Conservation (phyloP, 2,888 invertebrate species). For the Choristoneura rosaceana region DNA sequence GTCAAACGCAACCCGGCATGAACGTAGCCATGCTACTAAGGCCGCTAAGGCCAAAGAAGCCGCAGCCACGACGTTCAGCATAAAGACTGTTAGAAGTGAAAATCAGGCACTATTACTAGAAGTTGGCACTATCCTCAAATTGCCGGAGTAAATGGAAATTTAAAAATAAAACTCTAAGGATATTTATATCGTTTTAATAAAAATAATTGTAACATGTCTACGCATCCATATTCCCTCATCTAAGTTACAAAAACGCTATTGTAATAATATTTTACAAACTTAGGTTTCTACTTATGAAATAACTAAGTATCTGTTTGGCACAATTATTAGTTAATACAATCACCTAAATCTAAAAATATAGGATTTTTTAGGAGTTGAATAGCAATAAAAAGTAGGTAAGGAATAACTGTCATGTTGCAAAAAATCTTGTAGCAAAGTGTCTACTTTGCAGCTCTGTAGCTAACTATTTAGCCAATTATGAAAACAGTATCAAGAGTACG, state of each 20-base stretch:
- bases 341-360: constrained; percentile 36
- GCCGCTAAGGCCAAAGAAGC: neutral
- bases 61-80: neutral
- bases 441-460: no score
- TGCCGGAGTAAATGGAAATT: neutral
- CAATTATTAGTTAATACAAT: constrained; percentile 48
- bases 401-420: neutral
- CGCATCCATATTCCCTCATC: constrained; percentile 68
- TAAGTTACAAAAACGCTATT: constrained; percentile 71
- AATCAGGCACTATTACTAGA: neutral
- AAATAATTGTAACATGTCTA: constrained; percentile 72
- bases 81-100: neutral
- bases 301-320: constrained; percentile 67
- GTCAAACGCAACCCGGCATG: neutral
- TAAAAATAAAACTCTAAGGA: constrained; percentile 47
- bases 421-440: neutral
- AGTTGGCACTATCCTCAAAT: neutral
- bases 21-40: neutral
- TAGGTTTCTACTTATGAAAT: constrained; percentile 51
- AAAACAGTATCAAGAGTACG: no score
- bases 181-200: constrained; percentile 71
- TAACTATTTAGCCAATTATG: no score
- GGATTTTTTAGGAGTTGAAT: constrained; percentile 1
- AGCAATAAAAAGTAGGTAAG: no score
- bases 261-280: constrained; percentile 44